A percentile compares a stretch with the other conserved stretches of the same genome.
These are phyloP conservation scores for Anthopleura xanthogrammica DNA, from an alignment of 92 coral and sea anemone genomes.

Conservation along the genomic window DNA sequence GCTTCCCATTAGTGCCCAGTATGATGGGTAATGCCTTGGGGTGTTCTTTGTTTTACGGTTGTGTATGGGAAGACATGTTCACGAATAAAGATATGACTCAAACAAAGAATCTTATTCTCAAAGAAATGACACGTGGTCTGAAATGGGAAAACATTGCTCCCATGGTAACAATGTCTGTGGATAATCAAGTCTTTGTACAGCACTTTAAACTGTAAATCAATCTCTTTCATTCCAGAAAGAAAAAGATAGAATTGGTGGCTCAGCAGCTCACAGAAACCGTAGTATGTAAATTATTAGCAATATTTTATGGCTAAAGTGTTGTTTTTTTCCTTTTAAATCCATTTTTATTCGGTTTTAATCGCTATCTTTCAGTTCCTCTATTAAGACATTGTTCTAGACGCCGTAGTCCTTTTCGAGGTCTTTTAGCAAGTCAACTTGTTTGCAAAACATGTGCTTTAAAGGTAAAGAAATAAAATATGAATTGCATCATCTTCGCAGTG, in stretches of 20 bases:
- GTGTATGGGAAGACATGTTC: too few relatives aligned
- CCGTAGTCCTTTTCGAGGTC: constrained; percentile 86
- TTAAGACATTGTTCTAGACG: constrained; percentile 47
- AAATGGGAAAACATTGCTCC: too few relatives aligned
- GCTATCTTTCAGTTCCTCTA: constrained; percentile 19
- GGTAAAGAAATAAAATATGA: constrained; percentile 33
- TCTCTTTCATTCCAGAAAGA: constrained; percentile 17
- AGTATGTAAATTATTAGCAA: constrained; percentile 4
- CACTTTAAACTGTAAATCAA: neutral
- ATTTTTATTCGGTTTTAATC: neutral
- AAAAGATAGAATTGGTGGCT: constrained; percentile 13
- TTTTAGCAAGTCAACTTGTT: constrained; percentile 89
- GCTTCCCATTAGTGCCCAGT: too few relatives aligned
- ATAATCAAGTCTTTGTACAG: too few relatives aligned
- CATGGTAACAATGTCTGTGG: too few relatives aligned
- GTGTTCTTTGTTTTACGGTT: too few relatives aligned
- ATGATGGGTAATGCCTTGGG: too few relatives aligned
- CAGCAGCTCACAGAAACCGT: constrained; percentile 41
- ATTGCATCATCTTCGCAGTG: too few relatives aligned
- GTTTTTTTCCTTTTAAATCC: neutral
- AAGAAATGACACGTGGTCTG: too few relatives aligned
- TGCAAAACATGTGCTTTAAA: constrained; percentile 86
- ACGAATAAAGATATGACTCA: too few relatives aligned
- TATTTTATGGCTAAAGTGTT: neutral
- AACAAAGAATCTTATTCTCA: too few relatives aligned